A percentile compares a stretch with the other conserved stretches of the same genome.
These are phyloP conservation scores for Myotis findleyi DNA, from an alignment of 2,797 vertebrate genomes.

Conservation along the genomic window DNA sequence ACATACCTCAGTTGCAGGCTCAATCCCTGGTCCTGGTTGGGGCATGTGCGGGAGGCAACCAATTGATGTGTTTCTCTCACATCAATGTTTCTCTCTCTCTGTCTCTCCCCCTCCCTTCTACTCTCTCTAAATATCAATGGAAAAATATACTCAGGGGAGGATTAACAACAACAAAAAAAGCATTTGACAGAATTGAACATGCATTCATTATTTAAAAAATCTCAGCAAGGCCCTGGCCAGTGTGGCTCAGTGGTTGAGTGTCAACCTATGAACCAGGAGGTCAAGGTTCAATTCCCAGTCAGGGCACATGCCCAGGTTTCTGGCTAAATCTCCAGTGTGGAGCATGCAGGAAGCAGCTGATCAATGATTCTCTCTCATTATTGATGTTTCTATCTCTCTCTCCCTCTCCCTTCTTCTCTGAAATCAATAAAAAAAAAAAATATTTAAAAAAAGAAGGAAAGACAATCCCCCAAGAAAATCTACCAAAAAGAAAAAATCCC, in stretches of 20 bases:
- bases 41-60: not conserved
- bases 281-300: not conserved
- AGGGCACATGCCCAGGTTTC: not conserved
- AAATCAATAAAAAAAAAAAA: too few species aligned
- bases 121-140: not conserved
- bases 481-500: too few species aligned
- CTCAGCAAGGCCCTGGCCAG: not conserved
- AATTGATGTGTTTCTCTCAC: not conserved
- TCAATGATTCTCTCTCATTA: not conserved
- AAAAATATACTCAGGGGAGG: not conserved
- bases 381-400: not conserved
- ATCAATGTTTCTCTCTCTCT: not conserved
- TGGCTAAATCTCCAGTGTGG: not conserved
- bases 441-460: too few species aligned
- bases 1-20: not conserved
- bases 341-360: not conserved
- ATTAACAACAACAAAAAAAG: not conserved
- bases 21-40: not conserved
- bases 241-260: not conserved
- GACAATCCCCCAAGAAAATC: too few species aligned
- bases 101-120: not conserved
- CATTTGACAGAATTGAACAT: not conserved
- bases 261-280: not conserved
- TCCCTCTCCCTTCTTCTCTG: not conserved
- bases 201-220: not conserved